A percentile compares a stretch with the other conserved stretches of the same genome.
Evolutionary conservation across 2,113 vertebrate species (phyloP).

Genomic region (Callospermophilus lateralis): DNA sequence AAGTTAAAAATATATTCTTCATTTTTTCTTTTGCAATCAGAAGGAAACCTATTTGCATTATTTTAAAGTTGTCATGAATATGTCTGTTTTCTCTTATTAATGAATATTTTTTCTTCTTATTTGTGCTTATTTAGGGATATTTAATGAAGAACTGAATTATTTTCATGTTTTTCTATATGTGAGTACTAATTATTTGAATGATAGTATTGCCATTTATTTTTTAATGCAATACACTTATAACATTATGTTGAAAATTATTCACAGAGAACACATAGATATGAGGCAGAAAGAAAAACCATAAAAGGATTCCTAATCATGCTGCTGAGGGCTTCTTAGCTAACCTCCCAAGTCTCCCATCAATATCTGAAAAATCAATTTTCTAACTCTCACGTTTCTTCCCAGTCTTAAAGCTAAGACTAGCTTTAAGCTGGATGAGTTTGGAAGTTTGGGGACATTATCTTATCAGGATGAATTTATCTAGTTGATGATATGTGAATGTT

Average conservation of each 20-base stretch:
- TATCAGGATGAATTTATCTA: constrained; percentile 61
- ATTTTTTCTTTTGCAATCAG: not conserved
- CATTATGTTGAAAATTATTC: constrained; percentile 35
- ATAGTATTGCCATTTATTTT: not conserved
- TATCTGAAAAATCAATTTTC: constrained; percentile 80
- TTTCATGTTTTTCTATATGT: not conserved
- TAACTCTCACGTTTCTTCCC: constrained; percentile 66
- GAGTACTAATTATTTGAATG: constrained; percentile 18
- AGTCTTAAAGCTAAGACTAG: constrained; percentile 72
- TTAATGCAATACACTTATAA: constrained; percentile 1
- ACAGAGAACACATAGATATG: not conserved
- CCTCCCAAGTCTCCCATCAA: constrained; percentile 76
- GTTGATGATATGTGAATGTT: constrained; percentile 22
- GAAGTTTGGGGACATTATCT: constrained; percentile 49
- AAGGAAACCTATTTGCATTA: not conserved
- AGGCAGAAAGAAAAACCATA: constrained; percentile 58
- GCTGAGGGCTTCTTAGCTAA: constrained; percentile 54
- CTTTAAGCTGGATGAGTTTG: constrained; percentile 69
- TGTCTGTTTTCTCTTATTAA: not conserved
- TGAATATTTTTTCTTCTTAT: not conserved
- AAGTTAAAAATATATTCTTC: not conserved
- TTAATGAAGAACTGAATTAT: not conserved
- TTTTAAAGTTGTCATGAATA: not conserved
- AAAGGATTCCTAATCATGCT: constrained; percentile 70
- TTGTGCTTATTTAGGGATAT: not conserved